Conservation (phyloP, 2,888 invertebrate species). For the Polylopha cassiicola region DNA sequence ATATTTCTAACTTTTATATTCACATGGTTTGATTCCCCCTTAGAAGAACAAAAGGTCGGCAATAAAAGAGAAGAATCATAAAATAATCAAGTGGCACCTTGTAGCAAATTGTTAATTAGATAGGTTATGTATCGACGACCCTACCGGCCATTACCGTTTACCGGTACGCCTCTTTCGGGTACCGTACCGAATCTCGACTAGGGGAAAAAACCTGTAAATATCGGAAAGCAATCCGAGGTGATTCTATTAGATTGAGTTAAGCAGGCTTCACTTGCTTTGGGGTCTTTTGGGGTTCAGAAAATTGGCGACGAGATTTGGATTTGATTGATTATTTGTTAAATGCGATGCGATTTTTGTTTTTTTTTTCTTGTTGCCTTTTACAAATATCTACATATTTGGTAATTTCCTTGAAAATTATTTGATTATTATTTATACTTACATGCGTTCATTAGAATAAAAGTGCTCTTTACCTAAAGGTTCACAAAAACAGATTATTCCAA, state of each 20-base stretch:
- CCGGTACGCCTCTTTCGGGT: slow-evolving; percentile 65
- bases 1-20: no score
- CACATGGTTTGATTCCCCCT: no score
- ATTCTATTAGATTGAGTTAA: slow-evolving; percentile 74
- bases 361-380: slow-evolving; percentile 8
- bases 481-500: no score
- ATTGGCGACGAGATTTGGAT: slow-evolving; percentile 39
- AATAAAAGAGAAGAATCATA: slow-evolving; percentile 28
- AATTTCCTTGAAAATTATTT: no score
- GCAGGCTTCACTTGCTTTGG: slow-evolving; percentile 50
- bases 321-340: slow-evolving; percentile 28
- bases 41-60: no score
- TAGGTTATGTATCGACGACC: slow-evolving; percentile 62
- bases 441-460: no score
- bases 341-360: slow-evolving; percentile 8
- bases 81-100: slow-evolving; percentile 39
- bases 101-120: slow-evolving; percentile 57
- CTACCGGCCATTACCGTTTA: slow-evolving; percentile 55
- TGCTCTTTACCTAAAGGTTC: no score
- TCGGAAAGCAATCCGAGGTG: slow-evolving; percentile 72
- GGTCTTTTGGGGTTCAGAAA: slow-evolving; percentile 40
- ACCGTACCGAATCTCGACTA: slow-evolving; percentile 62
- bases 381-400: slow-evolving; percentile 1
- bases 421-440: no score
- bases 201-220: slow-evolving; percentile 75